phyloP scores from a whole-genome alignment of 2,888 invertebrate species.

The Stenolophus ochropezus region DNA sequence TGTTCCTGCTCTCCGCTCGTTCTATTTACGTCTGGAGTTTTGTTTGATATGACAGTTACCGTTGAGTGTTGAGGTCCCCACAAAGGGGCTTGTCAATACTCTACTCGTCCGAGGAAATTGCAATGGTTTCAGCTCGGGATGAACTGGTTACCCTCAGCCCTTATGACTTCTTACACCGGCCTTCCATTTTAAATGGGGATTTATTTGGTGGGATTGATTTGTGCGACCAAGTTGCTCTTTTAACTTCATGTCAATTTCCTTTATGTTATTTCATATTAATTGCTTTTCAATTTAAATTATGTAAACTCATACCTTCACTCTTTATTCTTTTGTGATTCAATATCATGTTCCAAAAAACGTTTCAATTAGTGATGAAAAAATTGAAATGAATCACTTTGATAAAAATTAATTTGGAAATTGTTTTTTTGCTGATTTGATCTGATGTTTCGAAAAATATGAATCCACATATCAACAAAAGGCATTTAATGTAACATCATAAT shows the following conservation, averaged over 20 bases:
- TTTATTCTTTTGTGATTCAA: no score
- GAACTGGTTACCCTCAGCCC: slow-evolving; percentile 8
- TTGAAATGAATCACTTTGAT: no score
- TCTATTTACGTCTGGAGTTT: slow-evolving; percentile 48
- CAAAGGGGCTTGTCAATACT: slow-evolving; percentile 39
- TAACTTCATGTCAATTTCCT: not conserved
- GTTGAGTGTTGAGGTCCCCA: slow-evolving; percentile 37
- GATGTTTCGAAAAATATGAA: no score
- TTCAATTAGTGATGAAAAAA: no score
- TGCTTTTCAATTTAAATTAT: not conserved
- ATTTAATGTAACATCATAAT: no score
- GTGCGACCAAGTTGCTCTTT: not conserved
- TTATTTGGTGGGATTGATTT: slow-evolving; percentile 13
- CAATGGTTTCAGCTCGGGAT: slow-evolving; percentile 22
- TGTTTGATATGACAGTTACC: slow-evolving; percentile 50
- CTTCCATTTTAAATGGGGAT: slow-evolving; percentile 18
- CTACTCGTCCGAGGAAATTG: slow-evolving; percentile 28
- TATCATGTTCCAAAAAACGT: no score
- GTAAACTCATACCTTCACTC: not conserved
- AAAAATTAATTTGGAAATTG: no score
- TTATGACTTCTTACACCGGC: not conserved
- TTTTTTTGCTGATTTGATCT: no score
- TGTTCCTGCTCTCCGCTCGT: slow-evolving; percentile 26
- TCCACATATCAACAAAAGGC: no score
- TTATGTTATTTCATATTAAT: not conserved